phyloP scores from a whole-genome alignment of 1,140 invertebrate species.

The Orchesella cincta region DNA sequence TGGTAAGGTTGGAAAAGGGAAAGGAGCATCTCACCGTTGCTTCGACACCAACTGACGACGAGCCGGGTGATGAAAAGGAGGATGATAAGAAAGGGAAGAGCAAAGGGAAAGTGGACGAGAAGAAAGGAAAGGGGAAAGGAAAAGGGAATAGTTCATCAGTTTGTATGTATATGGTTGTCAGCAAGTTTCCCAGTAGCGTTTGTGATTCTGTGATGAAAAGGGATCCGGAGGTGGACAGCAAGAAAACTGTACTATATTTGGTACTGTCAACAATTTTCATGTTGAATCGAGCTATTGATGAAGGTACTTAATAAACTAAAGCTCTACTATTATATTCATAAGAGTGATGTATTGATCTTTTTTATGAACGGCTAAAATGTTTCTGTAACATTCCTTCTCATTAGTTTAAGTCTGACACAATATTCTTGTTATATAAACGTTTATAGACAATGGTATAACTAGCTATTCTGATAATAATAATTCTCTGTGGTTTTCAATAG shows the following conservation, averaged over 20 bases:
- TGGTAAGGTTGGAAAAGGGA: conserved; percentile 34
- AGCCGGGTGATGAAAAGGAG: background rate
- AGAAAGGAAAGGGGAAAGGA: background rate
- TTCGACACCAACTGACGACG: background rate
- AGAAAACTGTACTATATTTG: conserved; percentile 37
- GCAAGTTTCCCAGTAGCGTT: conserved; percentile 38
- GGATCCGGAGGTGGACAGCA: conserved; percentile 26
- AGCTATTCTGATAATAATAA: background rate
- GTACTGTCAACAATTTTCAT: conserved; percentile 42
- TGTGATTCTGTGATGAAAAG: conserved; percentile 25
- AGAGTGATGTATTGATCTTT: conserved; percentile 6
- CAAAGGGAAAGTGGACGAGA: background rate
- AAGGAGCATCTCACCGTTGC: background rate
- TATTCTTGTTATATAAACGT: background rate
- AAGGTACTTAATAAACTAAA: conserved; percentile 37
- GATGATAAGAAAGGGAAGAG: background rate
- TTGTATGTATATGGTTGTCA: conserved; percentile 37
- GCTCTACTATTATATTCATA: background rate
- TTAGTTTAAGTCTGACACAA: conserved; percentile 35
- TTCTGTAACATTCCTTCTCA: conserved; percentile 33
- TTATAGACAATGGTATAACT: background rate
- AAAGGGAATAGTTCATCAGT: background rate
- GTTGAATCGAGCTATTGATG: conserved; percentile 42
- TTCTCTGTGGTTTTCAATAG: conserved; percentile 22
- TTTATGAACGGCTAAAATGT: background rate